Evolutionary conservation across 2,113 vertebrate genomes (phyloP).

Genomic region (Gnathonemus longibarbis): DNA sequence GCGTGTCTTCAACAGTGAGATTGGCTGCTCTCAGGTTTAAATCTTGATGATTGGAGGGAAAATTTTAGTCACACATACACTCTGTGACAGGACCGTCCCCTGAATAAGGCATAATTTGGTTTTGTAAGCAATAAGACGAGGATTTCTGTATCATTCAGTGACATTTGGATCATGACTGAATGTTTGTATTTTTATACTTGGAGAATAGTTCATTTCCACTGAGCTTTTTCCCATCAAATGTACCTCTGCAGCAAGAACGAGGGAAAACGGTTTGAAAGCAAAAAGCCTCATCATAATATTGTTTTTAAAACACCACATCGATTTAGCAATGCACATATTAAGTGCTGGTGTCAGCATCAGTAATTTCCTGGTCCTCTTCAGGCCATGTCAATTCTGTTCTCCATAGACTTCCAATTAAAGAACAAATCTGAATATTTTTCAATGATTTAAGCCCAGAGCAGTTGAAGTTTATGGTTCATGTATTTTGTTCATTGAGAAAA

Average conservation of each 20-base stretch:
- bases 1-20: neutral
- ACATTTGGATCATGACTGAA: neutral
- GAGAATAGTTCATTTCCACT: neutral
- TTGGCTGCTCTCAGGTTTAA: neutral
- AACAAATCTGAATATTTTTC: neutral
- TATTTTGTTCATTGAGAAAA: neutral
- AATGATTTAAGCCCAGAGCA: neutral
- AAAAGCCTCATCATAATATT: neutral
- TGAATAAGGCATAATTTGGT: neutral
- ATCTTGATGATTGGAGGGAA: neutral
- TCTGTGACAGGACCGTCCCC: neutral
- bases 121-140: neutral
- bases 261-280: neutral
- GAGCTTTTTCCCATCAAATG: neutral
- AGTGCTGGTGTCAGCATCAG: neutral
- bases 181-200: neutral
- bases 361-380: neutral
- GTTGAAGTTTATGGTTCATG: neutral
- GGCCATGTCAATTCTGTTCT: neutral
- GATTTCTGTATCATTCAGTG: neutral
- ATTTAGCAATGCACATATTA: neutral
- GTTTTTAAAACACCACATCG: neutral
- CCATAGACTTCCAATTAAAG: neutral
- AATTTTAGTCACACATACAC: neutral
- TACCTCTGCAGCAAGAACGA: neutral